Evolutionary conservation across 1,140 invertebrate species (phyloP), one percentile per base, ranked within the genome.

Genomic region (Diorhabda carinulata): DNA sequence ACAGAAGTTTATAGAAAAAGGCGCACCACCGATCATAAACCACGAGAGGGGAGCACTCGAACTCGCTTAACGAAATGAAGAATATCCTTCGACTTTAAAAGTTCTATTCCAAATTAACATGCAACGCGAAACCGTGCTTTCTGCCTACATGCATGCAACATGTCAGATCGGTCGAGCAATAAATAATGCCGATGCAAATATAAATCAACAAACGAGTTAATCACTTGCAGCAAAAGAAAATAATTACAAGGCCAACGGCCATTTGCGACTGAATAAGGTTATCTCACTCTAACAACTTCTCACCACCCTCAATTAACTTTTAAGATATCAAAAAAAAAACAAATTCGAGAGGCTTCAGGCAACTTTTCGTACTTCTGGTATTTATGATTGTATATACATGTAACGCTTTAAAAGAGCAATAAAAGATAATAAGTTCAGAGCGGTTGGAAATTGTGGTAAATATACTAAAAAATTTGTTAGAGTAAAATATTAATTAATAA

Each of bases 201-300:
- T 79, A 79, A 79, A 79, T 79, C 78, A 79, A 79, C 77, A 74
- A 79, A 79, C 78, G 78, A 79, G 78, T 79, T 79, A 79, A 79
- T 79, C 78, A 79, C 77, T 78, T 76, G 75, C 74, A 67, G 75
- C 66, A 73, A 71, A 76, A 78, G 77, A 78, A 78, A 79, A 79
- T 79, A 79, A 79, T 79, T 78, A 77, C 78, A 79, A 79, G 78
- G 78, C 76, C 77, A 76, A 73, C 76, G 74, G 71, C 76, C 76
- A 74, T 74, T 76, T 73, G 66, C 57, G 61, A 69, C 52, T 70
- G 69, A 58, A 68, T 73, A 73, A 73, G 45, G 57, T 67, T 67
- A 52, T 60, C 57, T 60, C 58, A n/a, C 58, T 67, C 45, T 60
- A 10, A 41, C 57, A 60, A 67, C 43, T 64, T 64, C 65, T 60